phyloP scores from a whole-genome alignment of 2,797 vertebrate genomes.

The Chrysolophus pictus region DNA sequence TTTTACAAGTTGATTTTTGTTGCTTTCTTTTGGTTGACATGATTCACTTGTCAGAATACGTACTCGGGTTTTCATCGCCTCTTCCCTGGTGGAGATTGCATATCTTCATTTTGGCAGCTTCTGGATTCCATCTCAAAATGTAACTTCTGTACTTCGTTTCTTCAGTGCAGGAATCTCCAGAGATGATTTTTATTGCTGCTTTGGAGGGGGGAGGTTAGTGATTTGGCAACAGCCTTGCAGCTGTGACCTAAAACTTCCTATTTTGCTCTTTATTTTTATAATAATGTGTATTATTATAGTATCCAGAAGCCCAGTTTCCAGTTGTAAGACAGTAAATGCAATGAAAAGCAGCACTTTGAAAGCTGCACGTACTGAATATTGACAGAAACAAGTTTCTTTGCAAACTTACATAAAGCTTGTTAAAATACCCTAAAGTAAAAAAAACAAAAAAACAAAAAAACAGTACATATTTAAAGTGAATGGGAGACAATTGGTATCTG shows the following conservation, averaged over 20 bases:
- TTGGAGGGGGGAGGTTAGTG: slow-evolving; percentile 13
- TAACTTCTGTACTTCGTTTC: slow-evolving; percentile 65
- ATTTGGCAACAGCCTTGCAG: slow-evolving; percentile 52
- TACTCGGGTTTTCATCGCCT: slow-evolving; percentile 61
- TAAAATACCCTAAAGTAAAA: neutral
- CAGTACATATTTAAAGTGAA: neutral
- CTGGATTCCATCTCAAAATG: slow-evolving; percentile 67
- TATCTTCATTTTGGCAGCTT: slow-evolving; percentile 71
- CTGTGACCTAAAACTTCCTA: slow-evolving; percentile 56
- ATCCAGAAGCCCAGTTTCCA: slow-evolving; percentile 44
- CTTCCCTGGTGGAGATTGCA: slow-evolving; percentile 65
- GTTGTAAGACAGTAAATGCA: slow-evolving; percentile 31
- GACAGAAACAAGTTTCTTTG: slow-evolving; percentile 27
- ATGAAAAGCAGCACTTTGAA: slow-evolving; percentile 52
- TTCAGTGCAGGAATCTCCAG: slow-evolving; percentile 54
- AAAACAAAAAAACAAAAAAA: neutral
- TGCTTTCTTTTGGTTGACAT: slow-evolving; percentile 68
- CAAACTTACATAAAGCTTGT: neutral
- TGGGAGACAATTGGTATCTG: neutral
- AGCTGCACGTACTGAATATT: slow-evolving; percentile 27
- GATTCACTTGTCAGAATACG: slow-evolving; percentile 71
- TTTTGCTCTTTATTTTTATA: slow-evolving; percentile 45
- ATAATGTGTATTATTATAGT: slow-evolving; percentile 1
- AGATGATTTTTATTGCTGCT: slow-evolving; percentile 59
- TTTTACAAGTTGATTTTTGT: slow-evolving; percentile 70